Base-by-base conservation (phyloP, 2,113 vertebrate species). In the Lamprotornis superbus region DNA sequence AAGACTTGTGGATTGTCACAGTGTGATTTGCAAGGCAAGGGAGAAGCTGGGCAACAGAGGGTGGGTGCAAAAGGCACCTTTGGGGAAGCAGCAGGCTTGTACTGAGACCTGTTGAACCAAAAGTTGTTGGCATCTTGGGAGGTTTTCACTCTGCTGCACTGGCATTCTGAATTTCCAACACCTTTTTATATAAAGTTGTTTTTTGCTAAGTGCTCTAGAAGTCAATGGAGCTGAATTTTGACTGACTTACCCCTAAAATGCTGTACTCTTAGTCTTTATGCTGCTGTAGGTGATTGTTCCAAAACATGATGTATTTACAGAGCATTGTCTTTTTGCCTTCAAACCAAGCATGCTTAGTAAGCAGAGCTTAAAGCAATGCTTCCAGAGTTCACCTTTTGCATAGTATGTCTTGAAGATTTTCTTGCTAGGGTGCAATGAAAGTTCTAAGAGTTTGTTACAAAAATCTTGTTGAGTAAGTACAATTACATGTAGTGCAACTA, bases 221-320 rank as follows among this genome's bases (percentile, higher is more conserved):
- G 50, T 67, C 90, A 86, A 24, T 37, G 68, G 87, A 96, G 82
- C 68, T 93, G 79, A 92, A 89, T 88, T 93, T 74, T 83, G 17
- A 60, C 33, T 85, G 21, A 3, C 7, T 37, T 71, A 14, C 49
- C 11, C 24, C 79, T 67, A n/a, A 83, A 77, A 47, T 40, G 31
- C 50, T 90, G 27, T 55, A 31, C 35, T 47, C 49, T 20, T 70
- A 55, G 46, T 90, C 64, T 12, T 86, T 55, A 23, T 1, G 19
- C 56, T 89, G 28, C 37, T 56, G 52, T 39, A 42, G 68, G 20
- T 76, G 27, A 12, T 73, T 60, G 55, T 78, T 90, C 76, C 83
- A 89, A 89, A 91, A 71, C 9, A 12, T 1, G 0, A 4, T 39
- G 10, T n/a, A 7, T 44, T 46, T 65, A 37, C 59, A 70, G 93